A percentile compares a stretch with the other conserved stretches of the same genome.
Conservation (phyloP, 2,797 vertebrate genomes). For the Chaetophractus vellerosus region DNA sequence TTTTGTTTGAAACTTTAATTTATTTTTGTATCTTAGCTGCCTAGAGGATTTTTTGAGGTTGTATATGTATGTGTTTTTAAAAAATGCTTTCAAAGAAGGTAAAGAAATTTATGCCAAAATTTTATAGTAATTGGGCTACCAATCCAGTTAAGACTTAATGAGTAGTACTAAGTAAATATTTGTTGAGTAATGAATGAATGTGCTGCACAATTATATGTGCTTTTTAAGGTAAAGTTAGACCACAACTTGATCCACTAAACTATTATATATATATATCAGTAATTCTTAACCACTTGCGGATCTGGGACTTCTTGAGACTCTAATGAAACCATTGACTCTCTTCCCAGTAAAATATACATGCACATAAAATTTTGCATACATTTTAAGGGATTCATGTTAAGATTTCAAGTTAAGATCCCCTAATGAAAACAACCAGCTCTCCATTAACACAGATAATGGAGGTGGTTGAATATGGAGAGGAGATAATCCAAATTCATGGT, state of each 20-base stretch:
- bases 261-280: neutral
- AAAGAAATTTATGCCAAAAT: conserved; percentile 61
- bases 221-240: conserved; percentile 49
- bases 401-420: neutral
- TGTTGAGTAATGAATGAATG: conserved; percentile 3
- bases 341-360: neutral
- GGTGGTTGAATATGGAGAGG: neutral
- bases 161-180: conserved; percentile 35
- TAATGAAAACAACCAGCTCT: neutral
- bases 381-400: neutral
- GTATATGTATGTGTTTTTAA: neutral
- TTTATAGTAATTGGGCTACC: conserved; percentile 41
- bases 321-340: neutral
- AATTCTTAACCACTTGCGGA: conserved; percentile 40
- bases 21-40: conserved; percentile 49
- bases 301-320: neutral
- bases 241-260: neutral
- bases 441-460: neutral
- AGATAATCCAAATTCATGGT: neutral
- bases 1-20: conserved; percentile 63
- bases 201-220: neutral
- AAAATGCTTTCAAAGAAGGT: conserved; percentile 37
- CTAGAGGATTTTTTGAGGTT: neutral
- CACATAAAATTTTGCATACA: neutral
- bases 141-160: conserved; percentile 38